These are phyloP conservation scores for Sycophila texana DNA, from an alignment of 2,888 invertebrate species.

Conservation along the genomic window DNA sequence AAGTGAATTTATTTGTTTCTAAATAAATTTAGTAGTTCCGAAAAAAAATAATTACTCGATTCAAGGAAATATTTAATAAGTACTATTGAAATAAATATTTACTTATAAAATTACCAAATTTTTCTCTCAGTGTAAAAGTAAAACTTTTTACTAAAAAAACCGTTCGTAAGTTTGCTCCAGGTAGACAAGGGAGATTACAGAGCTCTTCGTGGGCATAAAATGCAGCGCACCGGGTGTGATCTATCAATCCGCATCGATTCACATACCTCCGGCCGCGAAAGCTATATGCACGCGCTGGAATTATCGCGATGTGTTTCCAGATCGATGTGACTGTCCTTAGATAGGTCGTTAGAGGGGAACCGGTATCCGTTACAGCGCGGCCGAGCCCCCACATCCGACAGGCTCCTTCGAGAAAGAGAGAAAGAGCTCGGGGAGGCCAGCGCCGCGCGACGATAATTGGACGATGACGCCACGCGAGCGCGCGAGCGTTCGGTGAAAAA, in stretches of 20 bases:
- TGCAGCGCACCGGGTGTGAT: constrained; percentile 21
- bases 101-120: too few relatives aligned
- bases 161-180: constrained; percentile 48
- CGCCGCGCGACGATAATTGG: constrained; percentile 58
- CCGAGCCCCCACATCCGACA: background rate
- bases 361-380: constrained; percentile 66
- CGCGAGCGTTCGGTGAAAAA: constrained; percentile 35
- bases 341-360: constrained; percentile 70
- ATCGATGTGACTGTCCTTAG: constrained; percentile 74
- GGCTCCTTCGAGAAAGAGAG: background rate
- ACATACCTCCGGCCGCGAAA: constrained; percentile 24
- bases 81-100: too few relatives aligned
- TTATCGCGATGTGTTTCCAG: constrained; percentile 70
- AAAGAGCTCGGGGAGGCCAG: background rate
- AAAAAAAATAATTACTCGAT: too few relatives aligned
- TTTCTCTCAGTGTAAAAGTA: too few relatives aligned
- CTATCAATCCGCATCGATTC: constrained; percentile 36
- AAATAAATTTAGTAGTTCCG: too few relatives aligned
- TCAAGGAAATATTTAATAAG: too few relatives aligned
- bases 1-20: too few relatives aligned
- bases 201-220: constrained; percentile 55
- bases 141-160: background rate
- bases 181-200: background rate
- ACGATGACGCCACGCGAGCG: constrained; percentile 55
- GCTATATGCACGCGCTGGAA: constrained; percentile 64